Base-by-base conservation (phyloP, 2,888 invertebrate species). In the Micropterix aruncella region DNA sequence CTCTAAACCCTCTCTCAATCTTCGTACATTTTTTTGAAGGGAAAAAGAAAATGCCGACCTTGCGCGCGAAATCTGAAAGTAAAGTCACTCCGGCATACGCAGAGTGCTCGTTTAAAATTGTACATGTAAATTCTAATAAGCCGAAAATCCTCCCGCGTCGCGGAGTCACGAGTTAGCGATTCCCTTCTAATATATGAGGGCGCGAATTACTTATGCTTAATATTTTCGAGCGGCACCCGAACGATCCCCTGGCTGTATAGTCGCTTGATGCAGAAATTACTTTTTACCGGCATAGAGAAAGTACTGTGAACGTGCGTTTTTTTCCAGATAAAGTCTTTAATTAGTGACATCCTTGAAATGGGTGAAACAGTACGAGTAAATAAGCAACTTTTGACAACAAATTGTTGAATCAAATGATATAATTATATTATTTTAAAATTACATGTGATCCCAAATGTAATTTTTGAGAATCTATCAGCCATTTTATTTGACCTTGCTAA, bases 181-280 rank as follows among this genome's bases (percentile, higher is more conserved):
- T 27, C 27, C 7, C 27, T 27, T 12, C 27, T 27, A 27, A 27
- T 27, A 27, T 27, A 27, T 27, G 27, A 27, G 27, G 27, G 27
- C 27, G 27, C 27, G 27, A 66, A 66, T 66, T 67, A 67, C 66
- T 65, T 62, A 63, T 62, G 56, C 62, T 60, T 63, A 60, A 65
- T 65, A 65, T 65, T 64, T 65, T 65, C 66, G 62, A 12, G 12
- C 5, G 27, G 27, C 7, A 27, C 27, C 27, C 12, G 27, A 27
- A 27, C n/a, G 27, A 7, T 27, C 27, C 27, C 12, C 27, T 27
- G 27, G 7, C 7, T 12, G 27, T 27, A 5, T 7, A 27, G 27
- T 27, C 27, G 27, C 12, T 27, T 12, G 27, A 27, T 27, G 27
- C 27, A 5, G n/a, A n/a, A n/a, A n/a, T n/a, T n/a, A n/a, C n/a